Evolutionary conservation across 2,888 invertebrate species (phyloP), one percentile per base, ranked within the genome.

Genomic region (Drosophila austrosaltans): DNA sequence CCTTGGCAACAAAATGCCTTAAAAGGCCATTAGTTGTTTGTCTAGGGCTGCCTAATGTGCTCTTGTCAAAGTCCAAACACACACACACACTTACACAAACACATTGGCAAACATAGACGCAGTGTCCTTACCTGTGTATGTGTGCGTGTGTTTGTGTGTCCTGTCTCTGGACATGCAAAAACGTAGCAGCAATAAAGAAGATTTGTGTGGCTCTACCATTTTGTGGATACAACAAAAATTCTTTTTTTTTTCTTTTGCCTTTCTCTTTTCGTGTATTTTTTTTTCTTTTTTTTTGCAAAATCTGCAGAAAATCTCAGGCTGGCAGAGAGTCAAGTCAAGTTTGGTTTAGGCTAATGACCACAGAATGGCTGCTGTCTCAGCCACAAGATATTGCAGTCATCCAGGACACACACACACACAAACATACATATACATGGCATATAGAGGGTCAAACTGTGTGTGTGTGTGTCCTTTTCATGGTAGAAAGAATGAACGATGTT

Each of bases 261-360:
- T 57, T 16, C 25, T 40, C 12, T 53, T 61, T 58, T 63, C 5
- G 25, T n/a, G 12, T 60, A 42, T 67, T 70, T 79, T 66, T 74
- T 84, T 73, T 75, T 86, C n/a, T 7, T 16, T 62, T 53, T 74
- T 84, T 73, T 76, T 86, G 83, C 84, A 62, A 75, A 82, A 75
- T 86, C 70, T 81, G 83, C 83, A 87, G 53, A 87, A 83, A 83
- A 83, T 85, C 87, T 87, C 66, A 57, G 81, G 44, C 66, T 59
- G 48, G 48, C n/a, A 56, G 69, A 68, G 64, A 77, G 77, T 78
- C 72, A 71, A 83, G 87, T 87, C 83, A 88, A 79, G 82, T 88
- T 82, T 87, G 83, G 87, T 77, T 84, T 87, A 84, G 87, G 89
- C 83, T 88, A 84, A 84, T 84, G 89, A 88, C 83, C 83, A 88